Evolutionary conservation across 2,113 vertebrate genomes (phyloP), one percentile per base, ranked within the genome.

Genomic region (Theristicus caerulescens): DNA sequence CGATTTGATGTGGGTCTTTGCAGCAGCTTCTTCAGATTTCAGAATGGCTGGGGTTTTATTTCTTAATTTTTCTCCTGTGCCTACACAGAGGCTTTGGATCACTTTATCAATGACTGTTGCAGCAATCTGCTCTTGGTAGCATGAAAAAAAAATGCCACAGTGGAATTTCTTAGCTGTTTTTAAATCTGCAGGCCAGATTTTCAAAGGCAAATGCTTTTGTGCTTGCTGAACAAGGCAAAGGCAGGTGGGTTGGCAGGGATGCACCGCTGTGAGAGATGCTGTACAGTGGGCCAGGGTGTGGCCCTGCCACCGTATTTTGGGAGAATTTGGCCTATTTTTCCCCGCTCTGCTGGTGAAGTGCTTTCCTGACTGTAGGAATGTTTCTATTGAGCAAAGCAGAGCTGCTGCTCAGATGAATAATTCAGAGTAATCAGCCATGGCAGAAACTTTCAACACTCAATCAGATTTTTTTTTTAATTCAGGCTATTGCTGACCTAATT

Each of bases 371-470:
- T 25, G 5, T 6, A 91, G 78, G 70, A 91, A 76, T 79, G 88
- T 73, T 92, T 74, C 62, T 92, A 21, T 95, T 89, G 73, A 92
- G 91, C 88, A 69, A 91, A 13, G 38, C 16, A 49, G 80, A 58
- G 31, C 73, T 82, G 61, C 80, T 88, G 54, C 62, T 80, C 62
- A 22, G 66, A 82, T 95, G 73, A 96, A 91, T 91, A 93, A 95
- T 88, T 95, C 81, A 1, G 34, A 13, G 19, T 88, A 89, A 96
- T 89, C 81, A 77, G 38, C 54, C 17, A 5, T 13, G 54, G 81
- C 93, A 82, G 87, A 80, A 95, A 38, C 54, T 82, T 93, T 67
- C 62, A 89, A 24, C 65, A 42, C 24, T 79, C 84, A 64, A 40
- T 59, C 61, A 54, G 24, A 27, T 31, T 34, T 42, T 36, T 27